phyloP scores from a whole-genome alignment of 2,113 vertebrate species.

The western clawed frog (Xenopus tropicalis) region DNA sequence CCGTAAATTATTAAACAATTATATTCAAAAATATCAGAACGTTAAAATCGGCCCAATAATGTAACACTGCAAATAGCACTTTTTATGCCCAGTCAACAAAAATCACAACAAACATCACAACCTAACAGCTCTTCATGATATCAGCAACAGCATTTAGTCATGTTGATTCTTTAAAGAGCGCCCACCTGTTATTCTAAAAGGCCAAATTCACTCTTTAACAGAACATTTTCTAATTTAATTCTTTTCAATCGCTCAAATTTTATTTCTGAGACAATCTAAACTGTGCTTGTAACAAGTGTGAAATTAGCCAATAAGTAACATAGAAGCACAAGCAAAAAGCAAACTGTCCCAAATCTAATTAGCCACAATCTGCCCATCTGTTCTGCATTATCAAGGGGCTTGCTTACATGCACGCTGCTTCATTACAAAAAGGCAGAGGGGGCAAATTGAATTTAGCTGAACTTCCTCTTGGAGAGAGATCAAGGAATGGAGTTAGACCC shows the following conservation, averaged over 20 bases:
- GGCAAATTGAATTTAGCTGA: slow-evolving; percentile 75
- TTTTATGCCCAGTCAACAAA: no score
- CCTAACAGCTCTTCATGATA: no score
- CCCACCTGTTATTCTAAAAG: no score
- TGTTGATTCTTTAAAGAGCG: no score
- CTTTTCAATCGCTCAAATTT: background rate
- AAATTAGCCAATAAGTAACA: slow-evolving; percentile 65
- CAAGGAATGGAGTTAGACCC: slow-evolving; percentile 76
- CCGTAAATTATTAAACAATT: no score
- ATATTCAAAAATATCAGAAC: no score
- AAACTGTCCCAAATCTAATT: slow-evolving; percentile 70
- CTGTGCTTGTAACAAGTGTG: slow-evolving; percentile 68
- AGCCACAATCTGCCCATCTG: slow-evolving; percentile 76
- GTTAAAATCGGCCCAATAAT: no score
- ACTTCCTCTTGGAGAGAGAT: slow-evolving; percentile 70
- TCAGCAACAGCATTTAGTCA: no score
- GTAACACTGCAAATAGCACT: no score
- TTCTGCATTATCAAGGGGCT: slow-evolving; percentile 67
- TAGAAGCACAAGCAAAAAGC: slow-evolving; percentile 58
- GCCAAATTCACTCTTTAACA: background rate
- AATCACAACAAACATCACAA: no score
- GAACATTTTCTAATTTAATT: background rate
- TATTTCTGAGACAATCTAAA: slow-evolving; percentile 52
- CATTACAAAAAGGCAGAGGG: slow-evolving; percentile 69
- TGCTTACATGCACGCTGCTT: slow-evolving; percentile 62